Evolutionary conservation across 2,888 invertebrate genomes (phyloP).

Genomic region (Acanthosepion esculentum): DNA sequence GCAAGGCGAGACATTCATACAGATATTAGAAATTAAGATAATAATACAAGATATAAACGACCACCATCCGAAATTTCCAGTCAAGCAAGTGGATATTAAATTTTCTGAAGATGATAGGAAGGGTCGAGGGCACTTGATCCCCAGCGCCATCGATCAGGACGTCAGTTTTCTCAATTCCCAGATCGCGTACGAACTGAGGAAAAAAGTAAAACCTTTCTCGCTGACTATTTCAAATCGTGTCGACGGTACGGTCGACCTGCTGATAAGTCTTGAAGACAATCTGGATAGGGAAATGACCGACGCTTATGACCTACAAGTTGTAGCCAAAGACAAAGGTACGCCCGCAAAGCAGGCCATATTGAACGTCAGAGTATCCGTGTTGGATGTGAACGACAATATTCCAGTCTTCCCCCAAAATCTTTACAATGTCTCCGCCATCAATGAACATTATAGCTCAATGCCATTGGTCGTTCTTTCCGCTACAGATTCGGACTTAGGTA

Average conservation of each 20-base stretch:
- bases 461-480: conserved; percentile 84
- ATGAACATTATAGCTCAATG: conserved; percentile 93
- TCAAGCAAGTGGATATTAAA: not conserved
- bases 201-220: not conserved
- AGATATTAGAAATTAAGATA: not conserved
- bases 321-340: conserved; percentile 66
- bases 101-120: not conserved
- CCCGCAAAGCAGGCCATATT: conserved; percentile 58
- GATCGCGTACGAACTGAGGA: not conserved
- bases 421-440: conserved; percentile 85
- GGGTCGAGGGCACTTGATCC: not conserved
- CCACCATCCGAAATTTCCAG: not conserved
- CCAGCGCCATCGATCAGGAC: not conserved
- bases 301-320: conserved; percentile 64
- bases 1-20: not conserved
- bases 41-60: not conserved
- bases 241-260: not conserved
- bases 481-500: conserved; percentile 82
- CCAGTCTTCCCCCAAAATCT: conserved; percentile 80
- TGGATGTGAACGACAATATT: conserved; percentile 67
- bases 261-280: not conserved
- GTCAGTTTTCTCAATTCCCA: not conserved
- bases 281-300: conserved; percentile 81
- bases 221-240: not conserved
- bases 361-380: conserved; percentile 58